Base-by-base conservation (phyloP, 2,797 vertebrate species). In the Erpetoichthys calabaricus region DNA sequence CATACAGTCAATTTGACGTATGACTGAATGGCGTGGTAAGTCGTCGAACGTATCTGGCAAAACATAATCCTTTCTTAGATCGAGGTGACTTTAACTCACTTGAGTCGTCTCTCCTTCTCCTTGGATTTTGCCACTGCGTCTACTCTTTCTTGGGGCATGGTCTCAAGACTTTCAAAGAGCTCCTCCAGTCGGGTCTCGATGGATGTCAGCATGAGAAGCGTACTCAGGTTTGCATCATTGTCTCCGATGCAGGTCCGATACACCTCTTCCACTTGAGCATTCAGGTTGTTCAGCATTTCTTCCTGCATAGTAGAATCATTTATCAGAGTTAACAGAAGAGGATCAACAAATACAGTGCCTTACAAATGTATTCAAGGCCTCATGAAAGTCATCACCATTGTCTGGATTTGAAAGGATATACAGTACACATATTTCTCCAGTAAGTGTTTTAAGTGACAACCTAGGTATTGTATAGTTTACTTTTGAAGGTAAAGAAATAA, bases 191-290 rank as follows among this genome's bases (percentile, higher is more conserved):
- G 71, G 57, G 74, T 82, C 73, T 98, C 94, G 8, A 98, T 87
- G 41, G 74, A 60, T 6, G 67, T 76, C 44, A 98, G 64, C 86
- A 94, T 97, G 75, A 92, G 82, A 63, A 90, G 42, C 0, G 86
- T 85, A 66, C 73, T 79, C 63, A 89, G 74, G 70, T 81, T 89
- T 59, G 81, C 63, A 42, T 80, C 75, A 1, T 71, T 80, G 59
- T 83, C 73, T 1, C 86, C 83, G 7, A 89, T 77, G 5, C 91
- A 97, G 7, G 71, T 66, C 8, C 10, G 59, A 58, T 96, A 90
- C 44, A 96, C 86, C 7, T 88, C 87, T 7, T 68, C 60, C 66
- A 98, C 91, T 65, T 93, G 97, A 50, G 62, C 63, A 9, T 78
- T 65, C 57, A 98, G 75, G 45, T 72, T 66, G 0, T 80, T 68